These are phyloP conservation scores for Heliothis peltigera DNA, from an alignment of 2,888 invertebrate genomes.

Conservation along the genomic window DNA sequence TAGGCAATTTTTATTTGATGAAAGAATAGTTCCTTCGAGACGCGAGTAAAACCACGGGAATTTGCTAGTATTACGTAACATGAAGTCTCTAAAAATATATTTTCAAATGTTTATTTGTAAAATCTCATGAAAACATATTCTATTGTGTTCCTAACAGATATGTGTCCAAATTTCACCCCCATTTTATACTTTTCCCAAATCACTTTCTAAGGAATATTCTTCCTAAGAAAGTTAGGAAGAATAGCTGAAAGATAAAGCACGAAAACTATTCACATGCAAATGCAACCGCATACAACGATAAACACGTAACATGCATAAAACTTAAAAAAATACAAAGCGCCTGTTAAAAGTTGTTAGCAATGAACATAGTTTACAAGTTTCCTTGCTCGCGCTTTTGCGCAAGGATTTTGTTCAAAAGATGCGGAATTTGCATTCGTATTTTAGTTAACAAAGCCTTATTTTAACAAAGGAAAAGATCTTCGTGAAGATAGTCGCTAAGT, in stretches of 20 bases:
- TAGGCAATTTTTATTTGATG: too few species aligned
- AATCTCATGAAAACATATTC: background rate
- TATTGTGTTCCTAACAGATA: background rate
- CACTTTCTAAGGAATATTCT: background rate
- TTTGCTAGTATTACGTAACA: too few species aligned
- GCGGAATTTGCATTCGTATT: slow-evolving; percentile 41
- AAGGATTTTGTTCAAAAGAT: slow-evolving; percentile 32
- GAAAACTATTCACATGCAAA: slow-evolving; percentile 21
- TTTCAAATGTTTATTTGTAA: background rate
- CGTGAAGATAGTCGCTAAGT: slow-evolving; percentile 22
- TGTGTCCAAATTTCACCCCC: background rate
- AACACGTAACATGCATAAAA: slow-evolving; percentile 7
- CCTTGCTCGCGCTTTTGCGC: slow-evolving; percentile 32
- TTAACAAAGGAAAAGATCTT: slow-evolving; percentile 13
- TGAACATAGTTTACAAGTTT: slow-evolving; percentile 37
- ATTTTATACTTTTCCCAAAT: background rate
- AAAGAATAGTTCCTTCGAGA: too few species aligned
- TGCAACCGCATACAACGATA: slow-evolving; percentile 1
- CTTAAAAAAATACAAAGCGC: slow-evolving; percentile 37
- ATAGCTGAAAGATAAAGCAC: slow-evolving; percentile 11
- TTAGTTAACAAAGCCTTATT: slow-evolving; percentile 26
- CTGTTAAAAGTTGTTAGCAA: slow-evolving; percentile 48
- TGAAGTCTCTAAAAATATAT: too few species aligned
- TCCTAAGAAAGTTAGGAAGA: too few species aligned
- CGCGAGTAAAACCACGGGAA: too few species aligned